These are phyloP conservation scores for Leptoclinus maculatus DNA, from an alignment of 2,797 vertebrate species.

Conservation along the genomic window DNA sequence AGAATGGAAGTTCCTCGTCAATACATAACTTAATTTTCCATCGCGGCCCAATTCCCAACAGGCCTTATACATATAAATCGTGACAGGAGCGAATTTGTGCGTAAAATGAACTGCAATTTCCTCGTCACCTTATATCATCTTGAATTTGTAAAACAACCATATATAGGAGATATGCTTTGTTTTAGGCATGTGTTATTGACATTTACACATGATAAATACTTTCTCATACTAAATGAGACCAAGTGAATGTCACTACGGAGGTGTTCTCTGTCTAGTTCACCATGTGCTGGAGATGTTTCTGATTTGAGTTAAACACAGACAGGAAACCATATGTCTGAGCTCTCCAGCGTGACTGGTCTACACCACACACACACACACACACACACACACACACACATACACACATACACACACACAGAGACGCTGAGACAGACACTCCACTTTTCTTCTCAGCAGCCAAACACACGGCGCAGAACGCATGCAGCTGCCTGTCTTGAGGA, in stretches of 20 bases:
- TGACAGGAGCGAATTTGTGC: not conserved
- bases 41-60: not conserved
- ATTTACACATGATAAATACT: not conserved
- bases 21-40: too few relatives aligned
- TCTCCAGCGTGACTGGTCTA: conserved; percentile 69
- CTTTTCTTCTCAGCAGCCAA: conserved; percentile 23
- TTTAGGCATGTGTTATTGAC: not conserved
- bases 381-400: not conserved
- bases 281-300: conserved; percentile 89
- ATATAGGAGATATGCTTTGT: not conserved
- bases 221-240: not conserved
- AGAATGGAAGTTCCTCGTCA: too few relatives aligned
- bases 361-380: conserved; percentile 2
- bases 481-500: conserved; percentile 45
- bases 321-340: conserved; percentile 97
- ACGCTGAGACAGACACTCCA: conserved; percentile 6
- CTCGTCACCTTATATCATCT: not conserved
- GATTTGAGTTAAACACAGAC: conserved; percentile 93
- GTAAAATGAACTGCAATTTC: not conserved
- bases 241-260: conserved; percentile 11
- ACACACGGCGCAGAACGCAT: not conserved
- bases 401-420: not conserved
- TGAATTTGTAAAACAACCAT: too few relatives aligned
- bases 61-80: not conserved
- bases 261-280: conserved; percentile 62